Conservation (phyloP, 2,797 vertebrate species). For the Manis javanica region DNA sequence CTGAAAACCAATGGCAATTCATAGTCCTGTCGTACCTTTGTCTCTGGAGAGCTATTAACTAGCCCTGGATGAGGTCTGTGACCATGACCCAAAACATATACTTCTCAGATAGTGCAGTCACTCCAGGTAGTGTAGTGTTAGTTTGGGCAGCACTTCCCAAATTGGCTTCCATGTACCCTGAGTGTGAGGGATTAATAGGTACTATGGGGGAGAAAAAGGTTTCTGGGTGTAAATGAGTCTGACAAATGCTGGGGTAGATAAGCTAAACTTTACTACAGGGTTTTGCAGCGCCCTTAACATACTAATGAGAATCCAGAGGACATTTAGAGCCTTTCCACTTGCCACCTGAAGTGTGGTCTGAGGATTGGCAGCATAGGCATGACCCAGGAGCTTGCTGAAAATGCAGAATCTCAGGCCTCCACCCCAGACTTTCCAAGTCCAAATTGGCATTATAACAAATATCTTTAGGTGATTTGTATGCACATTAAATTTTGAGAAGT, state of each 20-base stretch:
- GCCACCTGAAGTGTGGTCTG: not conserved
- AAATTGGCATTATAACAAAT: not conserved
- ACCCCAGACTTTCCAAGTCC: conserved; percentile 1
- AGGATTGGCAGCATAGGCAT: not conserved
- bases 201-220: not conserved
- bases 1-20: conserved; percentile 61
- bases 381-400: conserved; percentile 52
- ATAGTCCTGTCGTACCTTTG: not conserved
- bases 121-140: conserved; percentile 44
- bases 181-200: conserved; percentile 53
- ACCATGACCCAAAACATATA: conserved; percentile 37
- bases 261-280: conserved; percentile 61
- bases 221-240: conserved; percentile 57
- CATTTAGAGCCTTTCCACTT: conserved; percentile 56
- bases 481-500: conserved; percentile 16
- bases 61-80: conserved; percentile 36
- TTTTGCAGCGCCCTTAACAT: conserved; percentile 55
- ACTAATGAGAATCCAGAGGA: conserved; percentile 61
- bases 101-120: conserved; percentile 42
- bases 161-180: conserved; percentile 32
- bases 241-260: conserved; percentile 60
- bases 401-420: conserved; percentile 9
- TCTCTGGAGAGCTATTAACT: conserved; percentile 61
- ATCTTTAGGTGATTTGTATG: not conserved
- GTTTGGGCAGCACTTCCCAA: conserved; percentile 53